A percentile compares a stretch with the other conserved stretches of the same genome.
phyloP scores from a whole-genome alignment of 2,797 vertebrate species.

The Enteromius viviparus region DNA sequence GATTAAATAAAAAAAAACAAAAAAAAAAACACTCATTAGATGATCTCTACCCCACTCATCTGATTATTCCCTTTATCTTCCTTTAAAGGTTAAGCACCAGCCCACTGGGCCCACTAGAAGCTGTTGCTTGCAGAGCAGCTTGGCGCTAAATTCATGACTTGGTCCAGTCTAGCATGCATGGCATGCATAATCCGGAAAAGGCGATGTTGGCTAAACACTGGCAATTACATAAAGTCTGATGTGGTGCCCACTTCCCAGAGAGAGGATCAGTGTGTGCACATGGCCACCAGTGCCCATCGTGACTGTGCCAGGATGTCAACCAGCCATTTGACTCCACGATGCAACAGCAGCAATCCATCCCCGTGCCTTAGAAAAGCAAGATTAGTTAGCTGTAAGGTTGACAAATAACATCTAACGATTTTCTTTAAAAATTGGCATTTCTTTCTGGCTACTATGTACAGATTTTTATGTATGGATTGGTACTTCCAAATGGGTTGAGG shows the following conservation, averaged over 20 bases:
- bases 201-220: constrained; percentile 29
- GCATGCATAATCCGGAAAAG: constrained; percentile 26
- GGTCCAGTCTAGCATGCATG: neutral
- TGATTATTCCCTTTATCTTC: constrained; percentile 5
- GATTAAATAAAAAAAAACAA: constrained; percentile 5
- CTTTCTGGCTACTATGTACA: no score
- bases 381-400: neutral
- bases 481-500: no score
- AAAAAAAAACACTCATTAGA: neutral
- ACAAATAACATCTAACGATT: no score
- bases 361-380: neutral
- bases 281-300: neutral
- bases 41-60: constrained; percentile 2
- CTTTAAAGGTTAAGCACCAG: constrained; percentile 34
- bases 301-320: constrained; percentile 16
- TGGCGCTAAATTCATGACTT: constrained; percentile 14
- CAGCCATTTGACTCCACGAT: neutral
- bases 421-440: no score
- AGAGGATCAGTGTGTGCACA: constrained; percentile 9
- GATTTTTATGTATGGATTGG: no score
- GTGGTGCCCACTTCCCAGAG: constrained; percentile 12
- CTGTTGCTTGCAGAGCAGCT: constrained; percentile 9
- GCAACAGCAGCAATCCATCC: neutral
- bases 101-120: constrained; percentile 33
- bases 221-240: constrained; percentile 38